Percentiles rank a stretch among this genome's conserved stretches.
Evolutionary conservation across 2,888 invertebrate species (phyloP).

Genomic region (Monopis laevigella): DNA sequence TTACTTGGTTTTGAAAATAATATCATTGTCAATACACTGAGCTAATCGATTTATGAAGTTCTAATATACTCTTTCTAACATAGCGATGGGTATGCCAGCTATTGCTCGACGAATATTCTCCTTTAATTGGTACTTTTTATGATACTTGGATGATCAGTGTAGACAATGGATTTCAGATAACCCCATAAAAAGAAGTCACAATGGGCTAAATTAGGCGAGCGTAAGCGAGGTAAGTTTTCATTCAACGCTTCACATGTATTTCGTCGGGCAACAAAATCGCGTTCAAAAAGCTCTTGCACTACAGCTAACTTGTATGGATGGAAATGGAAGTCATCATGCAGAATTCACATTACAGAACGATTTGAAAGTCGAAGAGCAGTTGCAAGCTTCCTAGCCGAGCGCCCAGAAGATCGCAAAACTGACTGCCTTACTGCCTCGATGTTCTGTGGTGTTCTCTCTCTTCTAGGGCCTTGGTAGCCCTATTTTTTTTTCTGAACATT

Average conservation of each 20-base stretch:
- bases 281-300: constrained; percentile 1
- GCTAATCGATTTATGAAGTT: background rate
- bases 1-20: too few species aligned
- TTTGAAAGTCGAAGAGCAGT: background rate
- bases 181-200: too few species aligned
- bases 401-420: background rate
- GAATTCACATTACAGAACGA: background rate
- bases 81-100: background rate
- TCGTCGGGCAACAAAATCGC: background rate
- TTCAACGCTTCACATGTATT: constrained; percentile 3
- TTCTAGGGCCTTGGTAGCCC: too few species aligned
- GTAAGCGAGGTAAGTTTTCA: background rate
- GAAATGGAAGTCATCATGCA: background rate
- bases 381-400: background rate
- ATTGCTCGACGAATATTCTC: background rate
- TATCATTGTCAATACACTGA: too few species aligned
- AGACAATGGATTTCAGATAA: too few species aligned
- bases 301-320: constrained; percentile 3
- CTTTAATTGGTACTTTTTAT: background rate
- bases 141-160: background rate
- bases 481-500: too few species aligned
- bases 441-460: background rate
- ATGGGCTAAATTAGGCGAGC: too few species aligned
- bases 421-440: background rate
- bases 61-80: background rate